Evolutionary conservation across 2,797 vertebrate species (phyloP).

Genomic region (Microcaecilia unicolor): DNA sequence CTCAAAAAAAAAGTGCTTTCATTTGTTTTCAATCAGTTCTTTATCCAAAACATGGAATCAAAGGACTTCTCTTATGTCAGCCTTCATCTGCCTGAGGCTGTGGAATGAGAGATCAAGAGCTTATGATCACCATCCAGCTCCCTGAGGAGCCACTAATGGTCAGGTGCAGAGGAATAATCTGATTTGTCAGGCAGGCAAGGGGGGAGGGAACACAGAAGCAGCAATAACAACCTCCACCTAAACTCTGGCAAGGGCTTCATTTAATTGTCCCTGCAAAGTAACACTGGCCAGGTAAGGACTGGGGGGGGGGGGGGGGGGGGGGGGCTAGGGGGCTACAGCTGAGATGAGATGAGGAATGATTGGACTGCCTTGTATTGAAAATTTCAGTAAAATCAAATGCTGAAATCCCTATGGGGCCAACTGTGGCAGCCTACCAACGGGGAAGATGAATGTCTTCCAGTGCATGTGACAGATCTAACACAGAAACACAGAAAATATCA

Average conservation of each 20-base stretch:
- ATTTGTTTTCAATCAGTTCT: not conserved
- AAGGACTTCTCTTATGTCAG: constrained; percentile 13
- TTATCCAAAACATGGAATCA: constrained; percentile 7
- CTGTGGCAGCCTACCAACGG: constrained; percentile 44
- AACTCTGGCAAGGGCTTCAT: constrained; percentile 3
- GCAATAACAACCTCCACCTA: constrained; percentile 41
- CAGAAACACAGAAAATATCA: constrained; percentile 58
- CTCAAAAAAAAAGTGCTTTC: constrained; percentile 3
- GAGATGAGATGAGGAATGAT: constrained; percentile 25
- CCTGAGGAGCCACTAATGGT: constrained; percentile 34
- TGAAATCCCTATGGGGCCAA: not conserved
- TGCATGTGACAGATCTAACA: constrained; percentile 52
- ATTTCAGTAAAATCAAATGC: constrained; percentile 47
- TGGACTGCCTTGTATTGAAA: constrained; percentile 51
- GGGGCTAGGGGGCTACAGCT: constrained; percentile 17
- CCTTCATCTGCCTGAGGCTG: constrained; percentile 14
- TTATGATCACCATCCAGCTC: constrained; percentile 21
- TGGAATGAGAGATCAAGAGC: constrained; percentile 22
- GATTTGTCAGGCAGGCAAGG: constrained; percentile 52
- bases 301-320: no score
- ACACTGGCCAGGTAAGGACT: constrained; percentile 6
- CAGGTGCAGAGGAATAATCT: constrained; percentile 31
- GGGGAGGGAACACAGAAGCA: no score
- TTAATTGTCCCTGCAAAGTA: constrained; percentile 44
- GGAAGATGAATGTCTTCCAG: constrained; percentile 76